phyloP scores from a whole-genome alignment of 2,888 invertebrate species.

The Altica lythri region DNA sequence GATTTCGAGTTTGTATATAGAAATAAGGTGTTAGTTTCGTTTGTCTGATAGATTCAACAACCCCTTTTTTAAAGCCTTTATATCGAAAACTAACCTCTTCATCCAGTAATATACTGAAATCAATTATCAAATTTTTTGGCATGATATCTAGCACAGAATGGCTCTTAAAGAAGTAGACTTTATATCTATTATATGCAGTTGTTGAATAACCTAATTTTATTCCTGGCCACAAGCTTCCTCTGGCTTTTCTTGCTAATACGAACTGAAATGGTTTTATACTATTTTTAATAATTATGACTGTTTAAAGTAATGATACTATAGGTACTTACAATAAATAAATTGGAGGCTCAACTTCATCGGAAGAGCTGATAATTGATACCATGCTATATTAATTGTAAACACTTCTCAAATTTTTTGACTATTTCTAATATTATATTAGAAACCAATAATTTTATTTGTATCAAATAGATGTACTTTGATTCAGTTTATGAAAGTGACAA shows the following conservation, averaged over 20 bases:
- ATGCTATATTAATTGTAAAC: background rate
- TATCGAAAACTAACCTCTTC: slow-evolving; percentile 36
- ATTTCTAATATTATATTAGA: too few relatives aligned
- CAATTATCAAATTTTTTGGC: slow-evolving; percentile 26
- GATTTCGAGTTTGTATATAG: background rate
- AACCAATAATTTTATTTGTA: too few relatives aligned
- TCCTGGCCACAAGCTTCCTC: slow-evolving; percentile 38
- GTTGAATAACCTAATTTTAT: slow-evolving; percentile 32
- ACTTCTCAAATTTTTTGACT: too few relatives aligned
- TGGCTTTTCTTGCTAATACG: slow-evolving; percentile 36
- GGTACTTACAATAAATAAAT: slow-evolving; percentile 7
- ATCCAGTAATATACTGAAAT: slow-evolving; percentile 29
- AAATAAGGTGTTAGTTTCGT: slow-evolving; percentile 32
- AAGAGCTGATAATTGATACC: background rate
- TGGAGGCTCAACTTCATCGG: background rate
- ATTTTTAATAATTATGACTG: slow-evolving; percentile 18
- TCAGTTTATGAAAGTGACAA: too few relatives aligned
- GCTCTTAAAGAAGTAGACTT: slow-evolving; percentile 39
- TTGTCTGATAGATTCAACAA: slow-evolving; percentile 25
- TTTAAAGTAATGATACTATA: background rate
- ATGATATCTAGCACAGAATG: slow-evolving; percentile 35
- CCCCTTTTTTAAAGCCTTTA: slow-evolving; percentile 34
- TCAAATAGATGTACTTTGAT: too few relatives aligned
- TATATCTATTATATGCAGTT: slow-evolving; percentile 24
- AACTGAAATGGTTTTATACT: slow-evolving; percentile 42